Evolutionary conservation across 2,888 invertebrate genomes (phyloP).

Genomic region (Ennomos erosarius): DNA sequence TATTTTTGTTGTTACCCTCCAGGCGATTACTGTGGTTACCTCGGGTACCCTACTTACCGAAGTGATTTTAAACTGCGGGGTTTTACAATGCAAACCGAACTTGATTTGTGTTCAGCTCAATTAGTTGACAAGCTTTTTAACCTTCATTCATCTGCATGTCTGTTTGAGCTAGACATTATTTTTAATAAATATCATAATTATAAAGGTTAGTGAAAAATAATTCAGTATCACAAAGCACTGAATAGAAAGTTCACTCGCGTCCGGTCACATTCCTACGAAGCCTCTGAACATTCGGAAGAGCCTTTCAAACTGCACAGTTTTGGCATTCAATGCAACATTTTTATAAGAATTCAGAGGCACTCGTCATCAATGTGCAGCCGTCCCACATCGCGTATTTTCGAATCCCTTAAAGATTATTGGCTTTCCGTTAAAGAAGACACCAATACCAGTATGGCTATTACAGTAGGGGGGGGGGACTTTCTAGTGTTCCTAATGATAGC

Average conservation of each 20-base stretch:
- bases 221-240: slow-evolving; percentile 2
- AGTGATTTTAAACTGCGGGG: slow-evolving; percentile 34
- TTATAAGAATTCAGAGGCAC: too few species aligned
- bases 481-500: too few species aligned
- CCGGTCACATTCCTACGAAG: slow-evolving; percentile 77
- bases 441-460: too few species aligned
- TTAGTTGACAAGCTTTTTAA: slow-evolving; percentile 9
- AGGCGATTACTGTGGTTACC: slow-evolving; percentile 44
- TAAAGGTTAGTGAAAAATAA: slow-evolving; percentile 4
- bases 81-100: slow-evolving; percentile 5
- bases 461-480: too few species aligned
- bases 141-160: not conserved
- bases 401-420: too few species aligned
- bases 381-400: too few species aligned
- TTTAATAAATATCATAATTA: not conserved
- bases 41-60: slow-evolving; percentile 33
- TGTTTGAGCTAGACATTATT: too few species aligned
- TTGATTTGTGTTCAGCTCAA: slow-evolving; percentile 14
- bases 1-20: slow-evolving; percentile 45
- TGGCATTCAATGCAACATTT: too few species aligned
- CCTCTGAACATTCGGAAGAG: slow-evolving; percentile 56
- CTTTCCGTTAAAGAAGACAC: too few species aligned
- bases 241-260: slow-evolving; percentile 27
- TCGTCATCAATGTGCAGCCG: too few species aligned
- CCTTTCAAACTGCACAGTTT: not conserved